Conservation (phyloP, 2,888 invertebrate species). For the Sabatieria punctata region DNA sequence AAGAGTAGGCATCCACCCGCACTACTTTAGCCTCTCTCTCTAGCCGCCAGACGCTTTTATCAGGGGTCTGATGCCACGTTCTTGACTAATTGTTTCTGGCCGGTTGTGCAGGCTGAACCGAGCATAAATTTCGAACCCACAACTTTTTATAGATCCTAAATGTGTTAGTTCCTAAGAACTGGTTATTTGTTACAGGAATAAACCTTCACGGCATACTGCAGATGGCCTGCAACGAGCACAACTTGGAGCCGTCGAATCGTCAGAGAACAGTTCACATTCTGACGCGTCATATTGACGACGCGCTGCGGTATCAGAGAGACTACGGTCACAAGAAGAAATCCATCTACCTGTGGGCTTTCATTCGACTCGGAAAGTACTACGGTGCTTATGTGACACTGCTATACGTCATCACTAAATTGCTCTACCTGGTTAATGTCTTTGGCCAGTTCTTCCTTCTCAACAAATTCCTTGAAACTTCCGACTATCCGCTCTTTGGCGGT, state of each 20-base stretch:
- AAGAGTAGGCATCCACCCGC: too few relatives aligned
- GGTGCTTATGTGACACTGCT: conserved; percentile 37
- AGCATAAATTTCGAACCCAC: too few relatives aligned
- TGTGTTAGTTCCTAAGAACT: too few relatives aligned
- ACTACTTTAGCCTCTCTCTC: too few relatives aligned
- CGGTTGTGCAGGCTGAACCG: too few relatives aligned
- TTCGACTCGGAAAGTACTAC: conserved; percentile 32
- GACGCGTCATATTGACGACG: conserved; percentile 38
- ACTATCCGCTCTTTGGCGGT: conserved; percentile 33
- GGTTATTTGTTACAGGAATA: conserved; percentile 29
- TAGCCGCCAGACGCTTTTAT: too few relatives aligned
- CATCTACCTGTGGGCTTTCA: conserved; percentile 19
- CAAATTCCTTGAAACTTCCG: conserved; percentile 34
- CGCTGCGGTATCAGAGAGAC: conserved; percentile 32
- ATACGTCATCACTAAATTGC: conserved; percentile 34
- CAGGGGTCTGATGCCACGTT: too few relatives aligned
- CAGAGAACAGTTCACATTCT: conserved; percentile 37
- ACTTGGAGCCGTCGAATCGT: conserved; percentile 36
- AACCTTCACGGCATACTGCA: conserved; percentile 33
- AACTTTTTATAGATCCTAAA: too few relatives aligned
- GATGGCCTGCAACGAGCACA: conserved; percentile 29
- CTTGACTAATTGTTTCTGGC: too few relatives aligned
- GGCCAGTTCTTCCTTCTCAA: conserved; percentile 38
- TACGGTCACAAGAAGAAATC: conserved; percentile 18
- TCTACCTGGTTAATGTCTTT: conserved; percentile 35